These are phyloP conservation scores for Aspiorhynchus laticeps DNA, from an alignment of 2,113 vertebrate species.

Conservation along the genomic window DNA sequence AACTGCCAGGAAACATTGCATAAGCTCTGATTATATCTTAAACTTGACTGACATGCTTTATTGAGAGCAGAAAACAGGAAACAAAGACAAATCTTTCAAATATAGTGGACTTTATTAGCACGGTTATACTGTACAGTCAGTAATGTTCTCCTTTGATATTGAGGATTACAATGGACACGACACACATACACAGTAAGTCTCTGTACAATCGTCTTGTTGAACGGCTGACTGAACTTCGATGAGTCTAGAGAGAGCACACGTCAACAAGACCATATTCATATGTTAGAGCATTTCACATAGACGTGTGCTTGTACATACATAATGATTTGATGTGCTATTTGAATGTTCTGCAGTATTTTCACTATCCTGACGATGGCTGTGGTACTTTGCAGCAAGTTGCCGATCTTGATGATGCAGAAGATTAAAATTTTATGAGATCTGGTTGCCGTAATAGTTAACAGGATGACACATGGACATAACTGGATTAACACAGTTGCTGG, in stretches of 20 bases:
- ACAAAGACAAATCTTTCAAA: constrained; percentile 61
- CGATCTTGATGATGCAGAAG: constrained; percentile 37
- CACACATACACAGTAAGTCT: constrained; percentile 57
- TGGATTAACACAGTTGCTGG: neutral
- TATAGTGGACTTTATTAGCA: constrained; percentile 73
- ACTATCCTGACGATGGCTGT: constrained; percentile 6
- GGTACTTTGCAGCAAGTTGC: constrained; percentile 10
- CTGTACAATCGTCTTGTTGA: constrained; percentile 62
- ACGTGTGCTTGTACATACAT: constrained; percentile 13
- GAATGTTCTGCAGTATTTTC: neutral
- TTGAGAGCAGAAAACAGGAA: neutral
- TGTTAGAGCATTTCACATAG: constrained; percentile 13
- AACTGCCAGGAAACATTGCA: neutral
- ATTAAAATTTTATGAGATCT: constrained; percentile 53
- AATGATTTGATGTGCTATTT: constrained; percentile 17
- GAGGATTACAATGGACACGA: constrained; percentile 58
- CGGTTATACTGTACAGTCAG: constrained; percentile 72
- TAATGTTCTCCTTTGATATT: constrained; percentile 54
- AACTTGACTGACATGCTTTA: neutral
- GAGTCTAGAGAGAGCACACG: neutral
- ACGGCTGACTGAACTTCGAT: neutral
- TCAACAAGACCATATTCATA: constrained; percentile 19
- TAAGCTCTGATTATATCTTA: neutral
- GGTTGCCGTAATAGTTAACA: constrained; percentile 44
- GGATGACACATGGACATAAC: constrained; percentile 29